phyloP scores from a whole-genome alignment of 1,140 invertebrate species.

The Hyles euphorbiae region DNA sequence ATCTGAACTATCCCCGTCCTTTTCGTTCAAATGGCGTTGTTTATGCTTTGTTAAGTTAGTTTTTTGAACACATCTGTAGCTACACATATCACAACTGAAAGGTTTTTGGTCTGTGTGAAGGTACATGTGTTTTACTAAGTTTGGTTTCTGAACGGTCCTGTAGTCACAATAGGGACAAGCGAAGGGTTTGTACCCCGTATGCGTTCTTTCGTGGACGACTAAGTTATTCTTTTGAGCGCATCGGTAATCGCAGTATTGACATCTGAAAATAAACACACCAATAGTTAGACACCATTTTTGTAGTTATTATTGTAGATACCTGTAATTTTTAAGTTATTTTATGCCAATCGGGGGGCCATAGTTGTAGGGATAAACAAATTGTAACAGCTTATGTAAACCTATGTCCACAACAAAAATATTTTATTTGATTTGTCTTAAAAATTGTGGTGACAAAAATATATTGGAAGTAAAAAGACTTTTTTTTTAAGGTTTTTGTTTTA shows the following conservation, averaged over 20 bases:
- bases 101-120: constrained; percentile 80
- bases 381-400: too few species aligned
- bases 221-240: constrained; percentile 80
- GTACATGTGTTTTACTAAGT: constrained; percentile 79
- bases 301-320: too few species aligned
- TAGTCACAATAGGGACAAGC: constrained; percentile 80
- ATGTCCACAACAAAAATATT: too few species aligned
- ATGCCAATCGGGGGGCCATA: too few species aligned
- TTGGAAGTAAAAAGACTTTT: too few species aligned
- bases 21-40: constrained; percentile 67
- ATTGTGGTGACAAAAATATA: too few species aligned
- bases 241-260: constrained; percentile 81
- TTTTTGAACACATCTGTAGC: constrained; percentile 70
- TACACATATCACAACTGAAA: constrained; percentile 80
- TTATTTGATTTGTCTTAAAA: too few species aligned
- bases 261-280: constrained; percentile 69
- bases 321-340: too few species aligned
- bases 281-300: too few species aligned
- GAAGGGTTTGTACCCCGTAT: constrained; percentile 79
- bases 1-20: constrained; percentile 52
- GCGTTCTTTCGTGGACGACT: constrained; percentile 77
- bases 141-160: constrained; percentile 74
- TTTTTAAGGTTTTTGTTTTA: too few species aligned
- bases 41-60: constrained; percentile 72
- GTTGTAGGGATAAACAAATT: too few species aligned